Evolutionary conservation across 2,113 vertebrate genomes (phyloP), one percentile per base, ranked within the genome.

Genomic region (Lucifuga dentata): DNA sequence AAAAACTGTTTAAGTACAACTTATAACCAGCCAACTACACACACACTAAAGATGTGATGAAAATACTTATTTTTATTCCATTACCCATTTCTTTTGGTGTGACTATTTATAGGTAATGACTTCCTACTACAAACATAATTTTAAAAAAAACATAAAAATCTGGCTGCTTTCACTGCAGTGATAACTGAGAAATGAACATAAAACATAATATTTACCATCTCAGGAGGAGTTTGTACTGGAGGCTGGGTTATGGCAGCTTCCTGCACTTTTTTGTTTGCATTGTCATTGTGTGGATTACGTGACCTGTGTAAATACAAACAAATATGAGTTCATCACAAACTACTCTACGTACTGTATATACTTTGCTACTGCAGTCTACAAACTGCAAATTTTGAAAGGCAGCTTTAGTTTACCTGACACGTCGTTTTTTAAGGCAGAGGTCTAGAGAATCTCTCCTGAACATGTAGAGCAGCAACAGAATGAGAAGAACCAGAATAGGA

Each of bases 381-480:
- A 24, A 41, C 20, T 8, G 11, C 4, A 15, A 15, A 3, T 15
- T 38, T 16, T 41, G 12, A 20, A 39, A 1, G 1, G 2, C 15
- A 41, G 13, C 23, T n/a, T 1, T 11, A 8, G 29, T 32, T 68
- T 69, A 92, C 91, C 72, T 85, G 15, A 11, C 36, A 19, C 20
- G 39, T 0, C n/a, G 1, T 40, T 21, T 0, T 73, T 76, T 89
- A 0, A 86, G 40, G 35, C 87, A 93, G 1, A 13, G 43, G 1
- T 88, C 60, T 16, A 93, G 24, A 2, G 84, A 36, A 6, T 91
- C 81, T 46, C 90, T 88, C 52, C n/a, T 91, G 64, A 90, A 93
- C n/a, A 90, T 0, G 38, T 73, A 93, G 39, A 93, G 89, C 35
- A 93, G 59, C 6, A 75, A 88, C 8, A 94, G 35, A 20, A 90